A percentile compares a stretch with the other conserved stretches of the same genome.
Evolutionary conservation across 2,888 invertebrate genomes (phyloP).

Genomic region (Amblyjoppa fuscipennis): DNA sequence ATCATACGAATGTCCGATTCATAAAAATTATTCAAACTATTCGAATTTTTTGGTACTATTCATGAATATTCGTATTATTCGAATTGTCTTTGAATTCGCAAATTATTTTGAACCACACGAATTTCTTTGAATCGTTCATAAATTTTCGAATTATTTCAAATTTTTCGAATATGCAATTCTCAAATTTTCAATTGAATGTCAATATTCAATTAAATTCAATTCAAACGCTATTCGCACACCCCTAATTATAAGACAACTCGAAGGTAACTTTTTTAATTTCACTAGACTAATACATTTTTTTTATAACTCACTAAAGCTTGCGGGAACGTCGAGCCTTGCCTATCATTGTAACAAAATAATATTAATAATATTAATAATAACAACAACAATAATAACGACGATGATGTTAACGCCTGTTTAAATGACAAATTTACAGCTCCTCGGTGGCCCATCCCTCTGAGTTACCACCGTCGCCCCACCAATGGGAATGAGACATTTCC

Average conservation of each 20-base stretch:
- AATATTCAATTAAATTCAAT: too few relatives aligned
- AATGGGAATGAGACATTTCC: conserved; percentile 93
- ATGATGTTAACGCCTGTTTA: conserved; percentile 23
- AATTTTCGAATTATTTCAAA: too few relatives aligned
- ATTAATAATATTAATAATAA: background rate
- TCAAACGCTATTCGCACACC: too few relatives aligned
- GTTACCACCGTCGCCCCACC: conserved; percentile 98
- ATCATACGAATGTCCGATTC: too few relatives aligned
- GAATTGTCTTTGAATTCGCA: too few relatives aligned
- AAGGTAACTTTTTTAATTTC: background rate
- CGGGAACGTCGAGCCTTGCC: conserved; percentile 25
- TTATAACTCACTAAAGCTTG: background rate
- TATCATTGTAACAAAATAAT: background rate
- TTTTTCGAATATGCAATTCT: too few relatives aligned
- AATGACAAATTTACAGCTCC: conserved; percentile 90
- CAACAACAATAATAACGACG: background rate
- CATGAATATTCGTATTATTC: too few relatives aligned
- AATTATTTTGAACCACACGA: too few relatives aligned
- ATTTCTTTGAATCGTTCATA: too few relatives aligned
- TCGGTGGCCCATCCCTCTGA: conserved; percentile 99
- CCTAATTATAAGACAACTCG: background rate
- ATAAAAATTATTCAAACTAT: too few relatives aligned
- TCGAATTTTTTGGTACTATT: too few relatives aligned
- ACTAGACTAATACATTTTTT: conserved; percentile 2
- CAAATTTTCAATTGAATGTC: too few relatives aligned